A percentile compares a stretch with the other conserved stretches of the same genome.
Conservation (phyloP, 2,797 vertebrate genomes). For the Dendrocincla fuliginosa region DNA sequence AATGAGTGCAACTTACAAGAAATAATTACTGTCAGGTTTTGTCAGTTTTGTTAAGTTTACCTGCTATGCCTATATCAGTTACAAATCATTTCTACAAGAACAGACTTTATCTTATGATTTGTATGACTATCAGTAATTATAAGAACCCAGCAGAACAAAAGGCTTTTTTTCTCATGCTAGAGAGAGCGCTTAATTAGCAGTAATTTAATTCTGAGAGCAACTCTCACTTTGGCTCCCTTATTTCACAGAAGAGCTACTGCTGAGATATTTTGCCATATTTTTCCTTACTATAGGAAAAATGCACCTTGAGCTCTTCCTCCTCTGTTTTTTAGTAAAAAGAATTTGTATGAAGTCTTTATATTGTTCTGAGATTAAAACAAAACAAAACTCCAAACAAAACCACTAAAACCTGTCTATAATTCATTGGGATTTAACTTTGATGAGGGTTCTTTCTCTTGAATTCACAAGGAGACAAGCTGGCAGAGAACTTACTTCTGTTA, state of each 20-base stretch:
- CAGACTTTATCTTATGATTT: not conserved
- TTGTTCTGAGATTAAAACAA: not conserved
- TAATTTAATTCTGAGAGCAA: not conserved
- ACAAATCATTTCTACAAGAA: not conserved
- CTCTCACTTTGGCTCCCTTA: not conserved
- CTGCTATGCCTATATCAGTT: not conserved
- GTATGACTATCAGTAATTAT: not conserved
- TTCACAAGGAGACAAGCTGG: not conserved
- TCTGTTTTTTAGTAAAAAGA: not conserved
- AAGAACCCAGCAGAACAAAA: not conserved
- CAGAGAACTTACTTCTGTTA: not conserved
- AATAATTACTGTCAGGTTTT: not conserved
- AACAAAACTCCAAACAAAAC: not conserved
- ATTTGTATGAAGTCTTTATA: not conserved
- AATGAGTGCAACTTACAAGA: not conserved
- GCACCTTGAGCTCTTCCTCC: not conserved
- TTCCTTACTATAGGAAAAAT: not conserved
- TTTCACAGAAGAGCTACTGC: not conserved
- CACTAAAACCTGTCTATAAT: not conserved
- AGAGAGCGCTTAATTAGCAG: not conserved
- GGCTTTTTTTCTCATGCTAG: not conserved
- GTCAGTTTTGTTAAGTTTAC: not conserved
- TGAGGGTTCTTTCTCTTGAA: not conserved
- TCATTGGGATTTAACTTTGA: not conserved
- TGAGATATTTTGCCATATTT: not conserved